phyloP scores from a whole-genome alignment of 2,113 vertebrate genomes.

The Caretta caretta region DNA sequence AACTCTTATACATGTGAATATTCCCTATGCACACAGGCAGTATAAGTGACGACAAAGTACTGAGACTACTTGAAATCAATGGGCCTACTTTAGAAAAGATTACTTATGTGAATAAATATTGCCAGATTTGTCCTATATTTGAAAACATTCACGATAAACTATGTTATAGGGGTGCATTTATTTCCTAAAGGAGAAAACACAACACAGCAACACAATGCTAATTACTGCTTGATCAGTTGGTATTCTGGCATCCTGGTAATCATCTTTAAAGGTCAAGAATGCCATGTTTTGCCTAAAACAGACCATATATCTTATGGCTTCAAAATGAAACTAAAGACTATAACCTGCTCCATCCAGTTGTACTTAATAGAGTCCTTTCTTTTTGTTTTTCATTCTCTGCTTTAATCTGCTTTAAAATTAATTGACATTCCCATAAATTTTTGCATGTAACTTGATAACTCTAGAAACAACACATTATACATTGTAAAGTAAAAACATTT shows the following conservation, averaged over 20 bases:
- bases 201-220: neutral
- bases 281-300: constrained; percentile 9
- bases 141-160: neutral
- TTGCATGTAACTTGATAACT: constrained; percentile 41
- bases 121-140: neutral
- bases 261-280: constrained; percentile 27
- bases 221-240: rapidly evolving
- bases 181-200: neutral
- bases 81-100: neutral
- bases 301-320: constrained; percentile 49
- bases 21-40: neutral
- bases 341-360: constrained; percentile 57
- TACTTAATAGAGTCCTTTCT: constrained; percentile 26
- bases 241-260: neutral
- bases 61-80: neutral
- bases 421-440: constrained; percentile 54
- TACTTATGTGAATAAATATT: neutral
- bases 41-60: neutral
- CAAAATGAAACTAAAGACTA: constrained; percentile 51
- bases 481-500: constrained; percentile 32
- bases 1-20: neutral
- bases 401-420: constrained; percentile 58
- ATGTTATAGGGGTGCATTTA: neutral
- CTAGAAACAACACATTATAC: constrained; percentile 25
- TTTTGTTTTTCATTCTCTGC: constrained; percentile 65